phyloP scores from a whole-genome alignment of 2,888 invertebrate species.

The Hydriomena furcata region DNA sequence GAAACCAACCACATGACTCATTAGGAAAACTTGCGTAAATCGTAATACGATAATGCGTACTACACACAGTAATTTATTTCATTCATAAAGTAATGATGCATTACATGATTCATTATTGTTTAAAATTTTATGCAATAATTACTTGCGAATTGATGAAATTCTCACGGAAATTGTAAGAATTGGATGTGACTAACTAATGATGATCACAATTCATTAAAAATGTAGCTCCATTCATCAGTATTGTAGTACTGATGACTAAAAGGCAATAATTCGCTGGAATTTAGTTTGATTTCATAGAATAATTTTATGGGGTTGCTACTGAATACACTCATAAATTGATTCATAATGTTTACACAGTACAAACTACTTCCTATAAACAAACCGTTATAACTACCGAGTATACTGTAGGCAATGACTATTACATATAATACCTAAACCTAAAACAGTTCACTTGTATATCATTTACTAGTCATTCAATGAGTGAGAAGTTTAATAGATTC shows the following conservation, averaged over 20 bases:
- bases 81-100: conserved; percentile 30
- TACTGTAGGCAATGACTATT: too few relatives aligned
- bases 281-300: too few relatives aligned
- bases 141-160: conserved; percentile 26
- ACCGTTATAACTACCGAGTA: too few relatives aligned
- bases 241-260: conserved; percentile 7
- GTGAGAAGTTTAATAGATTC: too few relatives aligned
- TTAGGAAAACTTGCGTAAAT: conserved; percentile 29
- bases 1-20: conserved; percentile 37
- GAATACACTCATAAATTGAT: not conserved
- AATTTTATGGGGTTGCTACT: not conserved
- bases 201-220: conserved; percentile 19
- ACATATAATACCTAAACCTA: too few relatives aligned
- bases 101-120: conserved; percentile 34
- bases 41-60: conserved; percentile 13
- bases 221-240: conserved; percentile 15
- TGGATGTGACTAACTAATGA: conserved; percentile 29
- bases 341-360: not conserved
- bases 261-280: not conserved
- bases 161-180: conserved; percentile 30
- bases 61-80: conserved; percentile 22
- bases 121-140: conserved; percentile 19
- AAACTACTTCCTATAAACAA: not conserved
- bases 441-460: too few relatives aligned
- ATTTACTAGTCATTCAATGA: too few relatives aligned